Evolutionary conservation across 2,113 vertebrate species (phyloP).

Genomic region (Rhizomys pruinosus): DNA sequence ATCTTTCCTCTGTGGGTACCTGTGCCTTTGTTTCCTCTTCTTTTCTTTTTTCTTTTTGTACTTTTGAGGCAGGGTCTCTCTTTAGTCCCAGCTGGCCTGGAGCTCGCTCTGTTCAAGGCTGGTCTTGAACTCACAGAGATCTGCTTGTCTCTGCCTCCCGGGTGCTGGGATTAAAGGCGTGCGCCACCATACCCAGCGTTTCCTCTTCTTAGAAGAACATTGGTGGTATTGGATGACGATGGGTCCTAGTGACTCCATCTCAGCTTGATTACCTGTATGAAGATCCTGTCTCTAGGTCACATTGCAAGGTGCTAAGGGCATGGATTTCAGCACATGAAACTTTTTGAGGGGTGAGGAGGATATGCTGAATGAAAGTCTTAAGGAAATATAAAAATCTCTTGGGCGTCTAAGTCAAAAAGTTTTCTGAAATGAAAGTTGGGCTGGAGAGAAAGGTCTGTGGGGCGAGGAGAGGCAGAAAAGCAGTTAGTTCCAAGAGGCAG

Average conservation of each 20-base stretch:
- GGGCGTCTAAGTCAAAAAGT: background rate
- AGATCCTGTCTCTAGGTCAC: background rate
- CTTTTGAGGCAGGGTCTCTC: no score
- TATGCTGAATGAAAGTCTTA: background rate
- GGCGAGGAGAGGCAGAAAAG: background rate
- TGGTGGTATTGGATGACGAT: background rate
- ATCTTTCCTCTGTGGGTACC: background rate
- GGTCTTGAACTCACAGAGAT: no score
- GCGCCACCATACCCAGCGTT: no score
- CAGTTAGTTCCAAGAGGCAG: background rate
- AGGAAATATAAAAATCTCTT: slow-evolving; percentile 4
- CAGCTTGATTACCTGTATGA: slow-evolving; percentile 11
- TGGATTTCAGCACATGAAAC: background rate
- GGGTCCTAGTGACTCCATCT: background rate
- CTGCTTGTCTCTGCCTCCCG: no score
- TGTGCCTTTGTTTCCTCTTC: background rate
- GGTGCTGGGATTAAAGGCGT: no score
- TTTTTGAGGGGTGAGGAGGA: background rate
- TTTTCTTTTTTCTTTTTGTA: no score
- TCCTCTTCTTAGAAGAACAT: background rate
- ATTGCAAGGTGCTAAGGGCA: background rate
- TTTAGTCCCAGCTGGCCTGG: no score
- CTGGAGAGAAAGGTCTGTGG: background rate
- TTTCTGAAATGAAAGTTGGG: background rate
- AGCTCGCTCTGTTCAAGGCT: no score